Conservation (phyloP, 2,113 vertebrate species). For the Datnioides undecimradiatus region DNA sequence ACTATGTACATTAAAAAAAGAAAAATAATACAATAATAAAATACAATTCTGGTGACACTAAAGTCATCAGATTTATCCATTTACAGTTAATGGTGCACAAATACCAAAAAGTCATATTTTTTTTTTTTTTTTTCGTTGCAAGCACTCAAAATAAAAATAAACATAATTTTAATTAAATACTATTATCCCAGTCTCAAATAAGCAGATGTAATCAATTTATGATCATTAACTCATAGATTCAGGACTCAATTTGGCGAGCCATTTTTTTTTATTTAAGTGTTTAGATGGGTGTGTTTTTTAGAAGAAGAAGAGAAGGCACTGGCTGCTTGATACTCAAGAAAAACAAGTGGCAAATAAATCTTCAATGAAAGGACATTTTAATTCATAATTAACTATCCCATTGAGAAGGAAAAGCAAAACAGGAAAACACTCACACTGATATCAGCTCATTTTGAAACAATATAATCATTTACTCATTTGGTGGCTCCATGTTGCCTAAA, state of each 20-base stretch:
- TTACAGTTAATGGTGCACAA: neutral
- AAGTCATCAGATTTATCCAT: neutral
- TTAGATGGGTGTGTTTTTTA: slow-evolving; percentile 9
- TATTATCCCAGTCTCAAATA: slow-evolving; percentile 2
- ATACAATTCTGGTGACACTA: neutral
- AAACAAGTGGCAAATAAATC: slow-evolving; percentile 49
- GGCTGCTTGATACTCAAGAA: slow-evolving; percentile 24
- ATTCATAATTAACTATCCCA: slow-evolving; percentile 57
- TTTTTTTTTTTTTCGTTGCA: slow-evolving; percentile 6
- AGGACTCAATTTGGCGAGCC: slow-evolving; percentile 15
- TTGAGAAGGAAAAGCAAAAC: neutral
- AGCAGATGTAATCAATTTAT: slow-evolving; percentile 26
- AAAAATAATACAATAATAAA: neutral
- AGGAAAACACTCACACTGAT: slow-evolving; percentile 22
- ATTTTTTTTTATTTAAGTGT: neutral
- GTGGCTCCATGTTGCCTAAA: slow-evolving; percentile 55
- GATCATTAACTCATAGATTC: slow-evolving; percentile 41
- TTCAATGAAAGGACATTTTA: slow-evolving; percentile 43
- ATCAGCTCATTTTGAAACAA: slow-evolving; percentile 57
- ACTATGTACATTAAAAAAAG: neutral
- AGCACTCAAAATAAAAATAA: neutral
- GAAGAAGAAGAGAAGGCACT: slow-evolving; percentile 5
- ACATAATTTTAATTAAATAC: neutral
- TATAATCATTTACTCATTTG: slow-evolving; percentile 57
- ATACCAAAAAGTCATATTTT: too few species aligned